Conservation (phyloP, 1,140 invertebrate genomes). For the Latrodectus geometricus region DNA sequence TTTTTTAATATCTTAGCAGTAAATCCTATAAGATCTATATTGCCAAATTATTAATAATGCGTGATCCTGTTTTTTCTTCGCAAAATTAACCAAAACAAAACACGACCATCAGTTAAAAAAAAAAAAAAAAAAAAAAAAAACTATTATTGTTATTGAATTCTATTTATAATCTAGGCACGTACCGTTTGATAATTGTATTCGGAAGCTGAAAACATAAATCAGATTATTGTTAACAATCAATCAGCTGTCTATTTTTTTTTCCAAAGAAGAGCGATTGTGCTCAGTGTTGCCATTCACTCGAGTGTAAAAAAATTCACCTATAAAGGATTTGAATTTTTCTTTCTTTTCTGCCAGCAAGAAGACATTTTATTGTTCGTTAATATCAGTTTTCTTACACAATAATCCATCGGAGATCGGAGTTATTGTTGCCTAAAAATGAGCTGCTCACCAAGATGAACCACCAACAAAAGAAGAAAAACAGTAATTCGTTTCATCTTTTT, state of each 20-base stretch:
- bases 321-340: slow-evolving; percentile 22
- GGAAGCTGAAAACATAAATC: slow-evolving; percentile 34
- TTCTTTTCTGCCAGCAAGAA: slow-evolving; percentile 19
- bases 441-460: slow-evolving; percentile 34
- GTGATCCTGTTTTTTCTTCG: too few relatives aligned
- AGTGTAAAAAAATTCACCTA: slow-evolving; percentile 1
- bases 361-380: slow-evolving; percentile 54
- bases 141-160: too few relatives aligned
- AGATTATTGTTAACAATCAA: slow-evolving; percentile 51
- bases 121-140: too few relatives aligned
- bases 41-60: too few relatives aligned
- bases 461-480: slow-evolving; percentile 29
- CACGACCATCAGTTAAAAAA: too few relatives aligned
- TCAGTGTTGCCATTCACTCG: slow-evolving; percentile 19
- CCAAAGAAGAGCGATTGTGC: slow-evolving; percentile 7
- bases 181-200: not conserved
- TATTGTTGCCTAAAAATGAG: slow-evolving; percentile 38
- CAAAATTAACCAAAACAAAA: too few relatives aligned
- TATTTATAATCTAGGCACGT: too few relatives aligned
- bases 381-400: slow-evolving; percentile 32
- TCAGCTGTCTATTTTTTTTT: slow-evolving; percentile 4
- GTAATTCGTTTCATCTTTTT: slow-evolving; percentile 34
- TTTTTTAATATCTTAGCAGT: too few relatives aligned
- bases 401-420: slow-evolving; percentile 2
- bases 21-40: too few relatives aligned